Conservation (phyloP, 2,888 invertebrate genomes). For the Ectemnius lituratus region DNA sequence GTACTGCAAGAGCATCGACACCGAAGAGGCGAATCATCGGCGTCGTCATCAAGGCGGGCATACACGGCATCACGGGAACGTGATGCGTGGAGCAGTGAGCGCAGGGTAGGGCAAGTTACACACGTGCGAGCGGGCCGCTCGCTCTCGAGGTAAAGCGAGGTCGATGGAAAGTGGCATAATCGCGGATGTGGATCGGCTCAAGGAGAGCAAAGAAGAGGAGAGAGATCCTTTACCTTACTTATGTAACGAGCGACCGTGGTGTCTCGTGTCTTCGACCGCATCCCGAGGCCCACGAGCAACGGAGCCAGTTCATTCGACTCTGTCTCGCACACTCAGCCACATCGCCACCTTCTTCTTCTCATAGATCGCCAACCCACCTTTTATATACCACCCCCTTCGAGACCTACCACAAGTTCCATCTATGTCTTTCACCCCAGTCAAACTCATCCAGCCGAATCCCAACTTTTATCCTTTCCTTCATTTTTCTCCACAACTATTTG, state of each 20-base stretch:
- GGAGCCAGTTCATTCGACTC: constrained; percentile 28
- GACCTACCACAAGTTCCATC: constrained; percentile 13
- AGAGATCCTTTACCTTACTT: constrained; percentile 73
- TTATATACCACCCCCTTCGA: constrained; percentile 11
- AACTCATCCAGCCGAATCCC: neutral
- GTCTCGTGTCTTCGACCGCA: constrained; percentile 72
- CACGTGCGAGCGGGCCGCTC: constrained; percentile 18
- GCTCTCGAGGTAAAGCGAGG: constrained; percentile 62
- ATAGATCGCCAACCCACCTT: constrained; percentile 6
- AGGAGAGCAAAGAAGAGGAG: constrained; percentile 64
- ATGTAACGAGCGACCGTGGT: constrained; percentile 70
- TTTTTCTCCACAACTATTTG: neutral
- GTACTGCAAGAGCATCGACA: neutral
- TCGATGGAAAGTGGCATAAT: constrained; percentile 75
- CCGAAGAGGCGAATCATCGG: constrained; percentile 1
- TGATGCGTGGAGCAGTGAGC: too few relatives aligned
- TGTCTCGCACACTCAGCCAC: constrained; percentile 28
- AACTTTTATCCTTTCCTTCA: neutral
- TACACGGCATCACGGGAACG: too few relatives aligned
- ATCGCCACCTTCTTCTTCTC: neutral
- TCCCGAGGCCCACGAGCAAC: constrained; percentile 46
- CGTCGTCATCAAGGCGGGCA: neutral
- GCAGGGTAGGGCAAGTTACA: neutral
- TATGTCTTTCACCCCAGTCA: neutral
- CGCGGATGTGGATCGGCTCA: constrained; percentile 73